phyloP scores from a whole-genome alignment of 2,888 invertebrate genomes.

The Patella pellucida region DNA sequence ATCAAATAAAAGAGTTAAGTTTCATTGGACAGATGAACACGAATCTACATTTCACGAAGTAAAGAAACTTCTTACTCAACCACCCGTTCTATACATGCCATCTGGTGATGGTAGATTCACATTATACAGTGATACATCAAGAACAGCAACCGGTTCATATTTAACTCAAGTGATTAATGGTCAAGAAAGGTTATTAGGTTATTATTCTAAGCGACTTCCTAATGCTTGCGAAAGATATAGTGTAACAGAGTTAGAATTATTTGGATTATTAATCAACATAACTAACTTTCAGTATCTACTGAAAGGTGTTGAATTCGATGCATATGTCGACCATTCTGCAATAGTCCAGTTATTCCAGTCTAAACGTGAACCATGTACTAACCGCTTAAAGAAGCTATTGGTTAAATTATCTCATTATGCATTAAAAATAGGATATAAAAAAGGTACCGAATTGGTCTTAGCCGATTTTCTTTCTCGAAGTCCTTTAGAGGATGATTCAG shows the following conservation, averaged over 20 bases:
- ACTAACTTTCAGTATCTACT: not conserved
- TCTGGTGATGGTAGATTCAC: not conserved
- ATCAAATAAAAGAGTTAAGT: not conserved
- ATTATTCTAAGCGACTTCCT: not conserved
- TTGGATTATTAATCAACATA: not conserved
- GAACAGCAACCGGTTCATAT: conserved; percentile 4
- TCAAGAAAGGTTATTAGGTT: not conserved
- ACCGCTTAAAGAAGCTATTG: not conserved
- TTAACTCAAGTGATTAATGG: not conserved
- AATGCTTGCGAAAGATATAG: not conserved
- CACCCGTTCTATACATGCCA: not conserved
- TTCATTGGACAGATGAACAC: not conserved
- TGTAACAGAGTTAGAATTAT: not conserved
- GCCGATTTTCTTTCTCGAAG: not conserved
- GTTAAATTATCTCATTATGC: not conserved
- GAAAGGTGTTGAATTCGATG: not conserved
- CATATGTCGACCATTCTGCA: not conserved
- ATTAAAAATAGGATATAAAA: not conserved
- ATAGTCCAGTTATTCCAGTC: not conserved
- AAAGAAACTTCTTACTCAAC: not conserved
- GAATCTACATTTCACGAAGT: not conserved
- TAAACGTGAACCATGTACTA: conserved; percentile 1
- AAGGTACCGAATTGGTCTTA: not conserved
- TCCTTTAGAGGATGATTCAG: not conserved
- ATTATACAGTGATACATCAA: not conserved